Base-by-base conservation (phyloP, 2,888 invertebrate species). In the Rhingia campestris region DNA sequence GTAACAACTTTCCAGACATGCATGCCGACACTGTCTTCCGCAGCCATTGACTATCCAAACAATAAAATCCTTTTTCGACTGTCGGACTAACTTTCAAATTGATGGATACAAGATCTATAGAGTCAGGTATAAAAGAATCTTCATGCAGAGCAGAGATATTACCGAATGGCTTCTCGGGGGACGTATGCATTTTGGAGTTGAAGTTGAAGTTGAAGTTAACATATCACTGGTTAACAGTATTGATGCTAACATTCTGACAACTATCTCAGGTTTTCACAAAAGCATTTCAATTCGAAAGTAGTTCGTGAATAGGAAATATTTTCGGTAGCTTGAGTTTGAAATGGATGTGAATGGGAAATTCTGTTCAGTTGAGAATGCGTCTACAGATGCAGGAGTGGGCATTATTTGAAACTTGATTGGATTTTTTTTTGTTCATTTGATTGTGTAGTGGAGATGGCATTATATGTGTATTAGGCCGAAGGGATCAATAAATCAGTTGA, bases 261-360 rank as follows among this genome's bases (percentile, higher is more conserved):
- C 10, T 30, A 30, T 10, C 10, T 1, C 49, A 41, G 6, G 39
- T 3, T 10, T n/a, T 4, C 30, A 22, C 33, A 41, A 37, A 9
- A 51, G 22, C 41, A 59, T 51, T 70, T 41, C 59, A 51, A 51
- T 43, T 22, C 43, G 32, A n/a, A 61, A 51, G 59, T 43, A 41
- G 10, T 12, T 47, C 14, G 33, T 14, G 22, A 32, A 10, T 35
- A 51, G 56, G 51, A 66, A 54, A 14, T 39, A 10, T 70, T 59
- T 51, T 33, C n/a, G 41, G 32, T 3, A 70, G 61, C 33, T 70
- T 51, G 22, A 61, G 61, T 70, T 70, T 70, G 41, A 22, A 41
- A 59, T n/a, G n/a, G n/a, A n/a, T 51, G 30, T 51, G 51, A 59
- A 32, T 33, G 41, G 7, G 51, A 41, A 70, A 70, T 70, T 61